Evolutionary conservation across 2,888 invertebrate genomes (phyloP).

Genomic region (Carpatolechia fugitivella): DNA sequence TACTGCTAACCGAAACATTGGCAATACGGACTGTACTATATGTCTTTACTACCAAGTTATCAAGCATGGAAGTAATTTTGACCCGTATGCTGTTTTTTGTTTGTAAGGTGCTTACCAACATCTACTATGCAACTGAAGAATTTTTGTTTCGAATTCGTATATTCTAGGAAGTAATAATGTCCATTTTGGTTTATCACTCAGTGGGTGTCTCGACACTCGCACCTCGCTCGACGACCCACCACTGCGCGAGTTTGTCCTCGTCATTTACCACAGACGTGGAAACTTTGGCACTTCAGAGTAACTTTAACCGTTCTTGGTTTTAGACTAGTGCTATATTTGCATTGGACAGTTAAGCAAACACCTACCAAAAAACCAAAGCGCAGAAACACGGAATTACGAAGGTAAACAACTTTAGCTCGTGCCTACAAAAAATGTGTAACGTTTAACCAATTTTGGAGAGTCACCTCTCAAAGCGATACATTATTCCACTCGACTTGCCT

Average conservation of each 20-base stretch:
- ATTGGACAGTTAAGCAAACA: conserved; percentile 57
- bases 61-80: too few species aligned
- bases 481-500: background rate
- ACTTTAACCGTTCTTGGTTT: conserved; percentile 58
- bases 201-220: conserved; percentile 29
- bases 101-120: too few species aligned
- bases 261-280: conserved; percentile 47
- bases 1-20: conserved; percentile 23
- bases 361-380: conserved; percentile 43
- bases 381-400: conserved; percentile 51
- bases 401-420: conserved; percentile 38
- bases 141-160: background rate
- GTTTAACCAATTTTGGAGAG: conserved; percentile 19
- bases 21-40: background rate
- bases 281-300: conserved; percentile 58
- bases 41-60: too few species aligned
- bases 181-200: background rate
- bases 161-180: background rate
- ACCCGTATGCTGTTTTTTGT: too few species aligned
- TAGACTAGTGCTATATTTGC: conserved; percentile 50
- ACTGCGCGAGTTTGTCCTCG: conserved; percentile 39
- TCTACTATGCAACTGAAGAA: too few species aligned
- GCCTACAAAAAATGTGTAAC: conserved; percentile 24
- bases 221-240: conserved; percentile 33
- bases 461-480: conserved; percentile 20